phyloP scores from a whole-genome alignment of 1,140 invertebrate genomes.

The Venustaconcha ellipsiformis region DNA sequence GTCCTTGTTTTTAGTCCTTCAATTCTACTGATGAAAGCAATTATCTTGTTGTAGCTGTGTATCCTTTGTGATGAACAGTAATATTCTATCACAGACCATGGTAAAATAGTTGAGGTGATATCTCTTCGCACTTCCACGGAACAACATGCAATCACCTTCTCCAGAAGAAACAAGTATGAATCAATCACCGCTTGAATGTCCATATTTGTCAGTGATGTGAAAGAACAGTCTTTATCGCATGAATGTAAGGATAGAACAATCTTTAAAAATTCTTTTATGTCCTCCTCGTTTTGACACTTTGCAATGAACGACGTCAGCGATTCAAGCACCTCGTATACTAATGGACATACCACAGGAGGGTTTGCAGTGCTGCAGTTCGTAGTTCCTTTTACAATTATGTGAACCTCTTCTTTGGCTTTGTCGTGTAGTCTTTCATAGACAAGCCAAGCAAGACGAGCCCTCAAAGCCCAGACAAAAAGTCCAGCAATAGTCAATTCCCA shows the following conservation, averaged over 20 bases:
- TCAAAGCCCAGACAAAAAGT: constrained; percentile 45
- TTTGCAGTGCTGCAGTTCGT: constrained; percentile 22
- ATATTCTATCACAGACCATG: constrained; percentile 44
- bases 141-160: constrained; percentile 36
- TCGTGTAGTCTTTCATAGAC: constrained; percentile 46
- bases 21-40: constrained; percentile 43
- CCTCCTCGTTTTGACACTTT: constrained; percentile 45
- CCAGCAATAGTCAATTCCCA: constrained; percentile 44
- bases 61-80: constrained; percentile 42
- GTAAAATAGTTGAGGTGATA: constrained; percentile 36
- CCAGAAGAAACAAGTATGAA: constrained; percentile 34
- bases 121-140: constrained; percentile 29
- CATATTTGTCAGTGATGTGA: constrained; percentile 34
- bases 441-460: constrained; percentile 40
- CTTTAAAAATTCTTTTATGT: constrained; percentile 35
- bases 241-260: constrained; percentile 36
- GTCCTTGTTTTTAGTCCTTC: constrained; percentile 23
- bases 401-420: constrained; percentile 37
- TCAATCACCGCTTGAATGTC: constrained; percentile 34
- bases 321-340: constrained; percentile 36
- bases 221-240: constrained; percentile 35
- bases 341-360: constrained; percentile 32
- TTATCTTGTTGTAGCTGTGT: constrained; percentile 44
- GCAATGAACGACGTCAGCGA: constrained; percentile 38
- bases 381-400: constrained; percentile 25